Base-by-base conservation (phyloP, 2,888 invertebrate species). In the Nymphalis polychloros region DNA sequence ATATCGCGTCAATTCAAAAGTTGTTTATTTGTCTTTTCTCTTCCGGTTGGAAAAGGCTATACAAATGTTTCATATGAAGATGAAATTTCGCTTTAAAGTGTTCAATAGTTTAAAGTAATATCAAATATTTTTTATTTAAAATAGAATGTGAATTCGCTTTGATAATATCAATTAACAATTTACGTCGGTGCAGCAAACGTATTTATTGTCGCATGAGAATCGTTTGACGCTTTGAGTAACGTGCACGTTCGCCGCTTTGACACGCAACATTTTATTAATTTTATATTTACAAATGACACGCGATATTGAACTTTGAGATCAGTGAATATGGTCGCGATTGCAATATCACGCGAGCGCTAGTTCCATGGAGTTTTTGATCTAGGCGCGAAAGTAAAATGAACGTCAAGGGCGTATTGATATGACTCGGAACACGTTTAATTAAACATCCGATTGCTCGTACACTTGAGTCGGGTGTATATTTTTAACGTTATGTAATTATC, bases 141-240 rank as follows among this genome's bases (percentile, higher is more conserved):
- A 8, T 8, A 8, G 50, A 50, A 23, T 16, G 23, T 13, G 20
- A 16, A 53, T 27, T 19, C 50, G 19, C 27, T 53, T 53, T 17
- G 20, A 20, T 23, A 53, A 53, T 27, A 53, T 27, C 53, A 20
- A 57, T 57, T 31, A 31, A 57, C 41, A 57, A 57, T 57, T 20
- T 10, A 57, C 57, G 41, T 20, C 41, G 17, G n/a, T 55, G 35
- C 19, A n/a, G 19, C 19, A 57, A 57, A 57, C 57, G 35, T 57
- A 41, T 57, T 57, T 57, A 57, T 41, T 41, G 57, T 57, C 57
- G 35, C 57, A 57, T 41, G n/a, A 41, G 41, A 57, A 41, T 57
- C 19, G 57, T 57, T 57, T 57, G 57, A 57, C 41, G 41, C 41
- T 57, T 57, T 57, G 31, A 49, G 27, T 27, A 27, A 17, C 53